Percentiles rank a stretch among this genome's conserved stretches.
Conservation (phyloP, 2,113 vertebrate genomes). For the Alaudala cheleensis region DNA sequence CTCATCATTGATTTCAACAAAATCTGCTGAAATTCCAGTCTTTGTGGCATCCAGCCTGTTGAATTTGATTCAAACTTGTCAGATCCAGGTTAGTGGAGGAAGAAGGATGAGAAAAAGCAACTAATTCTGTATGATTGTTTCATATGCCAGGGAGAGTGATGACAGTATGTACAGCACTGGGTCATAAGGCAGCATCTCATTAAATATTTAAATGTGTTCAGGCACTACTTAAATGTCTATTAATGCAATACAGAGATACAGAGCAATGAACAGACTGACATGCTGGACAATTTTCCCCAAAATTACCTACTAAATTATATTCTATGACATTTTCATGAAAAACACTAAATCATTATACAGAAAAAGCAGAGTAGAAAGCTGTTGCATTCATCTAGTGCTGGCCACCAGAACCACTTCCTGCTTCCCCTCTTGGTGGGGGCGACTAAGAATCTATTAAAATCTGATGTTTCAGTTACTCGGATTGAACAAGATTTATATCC, state of each 20-base stretch:
- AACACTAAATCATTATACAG: background rate
- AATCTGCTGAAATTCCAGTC: background rate
- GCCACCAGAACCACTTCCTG: accelerated
- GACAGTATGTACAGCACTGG: no score
- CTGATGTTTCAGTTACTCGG: background rate
- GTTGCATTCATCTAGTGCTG: background rate
- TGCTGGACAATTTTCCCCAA: background rate
- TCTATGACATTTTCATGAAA: background rate
- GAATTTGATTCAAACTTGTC: background rate
- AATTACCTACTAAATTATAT: background rate
- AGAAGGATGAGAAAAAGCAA: background rate
- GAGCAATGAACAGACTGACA: background rate
- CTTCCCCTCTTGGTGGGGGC: background rate
- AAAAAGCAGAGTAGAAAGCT: background rate
- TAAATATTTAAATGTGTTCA: background rate
- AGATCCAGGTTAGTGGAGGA: background rate
- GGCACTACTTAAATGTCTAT: background rate
- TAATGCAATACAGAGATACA: background rate
- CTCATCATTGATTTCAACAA: background rate
- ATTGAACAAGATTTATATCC: background rate
- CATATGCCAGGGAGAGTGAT: accelerated
- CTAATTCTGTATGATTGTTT: background rate
- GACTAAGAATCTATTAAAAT: background rate
- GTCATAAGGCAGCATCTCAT: background rate
- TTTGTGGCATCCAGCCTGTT: background rate